phyloP scores from a whole-genome alignment of 1,140 invertebrate genomes.

The Rhyzopertha dominica region DNA sequence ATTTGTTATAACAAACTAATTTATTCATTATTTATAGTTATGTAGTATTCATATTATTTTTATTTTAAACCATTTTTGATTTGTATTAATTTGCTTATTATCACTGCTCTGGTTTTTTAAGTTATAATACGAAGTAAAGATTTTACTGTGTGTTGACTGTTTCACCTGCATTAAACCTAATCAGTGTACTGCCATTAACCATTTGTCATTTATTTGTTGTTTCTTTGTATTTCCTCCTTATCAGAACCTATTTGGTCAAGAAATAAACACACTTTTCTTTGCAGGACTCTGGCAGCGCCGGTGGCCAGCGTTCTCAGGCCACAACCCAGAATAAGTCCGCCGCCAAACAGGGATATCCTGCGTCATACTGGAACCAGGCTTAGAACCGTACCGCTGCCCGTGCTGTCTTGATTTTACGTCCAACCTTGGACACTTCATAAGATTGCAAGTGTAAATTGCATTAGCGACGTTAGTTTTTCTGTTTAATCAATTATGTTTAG shows the following conservation, averaged over 20 bases:
- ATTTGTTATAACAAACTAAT: too few species aligned
- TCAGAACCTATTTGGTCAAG: neutral
- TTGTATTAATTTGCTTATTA: neutral
- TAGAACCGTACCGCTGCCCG: slow-evolving; percentile 30
- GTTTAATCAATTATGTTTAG: slow-evolving; percentile 21
- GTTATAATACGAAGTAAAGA: slow-evolving; percentile 9
- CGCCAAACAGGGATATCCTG: slow-evolving; percentile 59
- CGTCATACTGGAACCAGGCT: slow-evolving; percentile 54
- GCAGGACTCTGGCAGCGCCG: slow-evolving; percentile 61
- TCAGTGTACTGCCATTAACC: neutral
- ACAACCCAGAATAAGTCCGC: slow-evolving; percentile 64
- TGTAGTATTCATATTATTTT: too few species aligned
- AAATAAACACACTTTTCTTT: slow-evolving; percentile 20
- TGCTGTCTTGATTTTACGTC: slow-evolving; percentile 13
- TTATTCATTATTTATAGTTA: too few species aligned
- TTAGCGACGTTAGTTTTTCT: slow-evolving; percentile 9
- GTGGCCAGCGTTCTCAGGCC: slow-evolving; percentile 61
- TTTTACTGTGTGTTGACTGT: slow-evolving; percentile 2
- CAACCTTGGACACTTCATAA: slow-evolving; percentile 11
- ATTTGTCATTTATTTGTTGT: neutral
- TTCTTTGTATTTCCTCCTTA: neutral
- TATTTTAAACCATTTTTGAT: too few species aligned
- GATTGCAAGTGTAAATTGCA: slow-evolving; percentile 12
- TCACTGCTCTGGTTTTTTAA: neutral
- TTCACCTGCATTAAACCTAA: neutral